Evolutionary conservation across 2,113 vertebrate species (phyloP), one percentile per base, ranked within the genome.

Genomic region (Chelonoidis abingdonii): DNA sequence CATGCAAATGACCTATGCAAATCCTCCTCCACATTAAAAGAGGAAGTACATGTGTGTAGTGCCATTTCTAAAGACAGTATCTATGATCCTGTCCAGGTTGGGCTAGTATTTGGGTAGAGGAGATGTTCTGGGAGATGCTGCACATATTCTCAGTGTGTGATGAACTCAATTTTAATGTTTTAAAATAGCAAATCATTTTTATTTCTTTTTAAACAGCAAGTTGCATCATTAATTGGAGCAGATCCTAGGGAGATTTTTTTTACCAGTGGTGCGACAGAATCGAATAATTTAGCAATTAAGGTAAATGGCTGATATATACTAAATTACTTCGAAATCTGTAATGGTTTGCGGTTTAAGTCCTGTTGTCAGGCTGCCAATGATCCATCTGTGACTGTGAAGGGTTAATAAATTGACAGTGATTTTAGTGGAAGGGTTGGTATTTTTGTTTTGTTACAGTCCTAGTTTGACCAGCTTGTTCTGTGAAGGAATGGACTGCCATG

Each of bases 281-380:
- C 99, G 78, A 99, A 99, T 97, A 99, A 99, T 96, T 99, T 99
- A 98, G 99, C 99, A 78, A 98, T 99, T 95, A 99, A 99, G 98
- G 99, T 99, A 98, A 98, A 92, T 65, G 2, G 3, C 11, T 84
- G 19, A 82, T 72, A 31, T 19, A 83, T 57, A 5, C 5, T 16
- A 38, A 82, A 38, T 25, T 54, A 13, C 35, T 38, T 25, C 16
- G 12, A 53, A 54, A 54, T 56, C 19, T 56, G 4, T 38, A 41
- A 82, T 24, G 53, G n/a, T 27, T 57, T 65, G 47, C 22, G 2
- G 10, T 86, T 91, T 24, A 56, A 62, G 44, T 83, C 24, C 17
- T 9, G 5, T 12, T 4, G 2, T 72, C 10, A 25, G 62, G 38
- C n/a, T 72, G 35, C n/a, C 92, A 8, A 11, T 56, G 3, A n/a